Percentiles rank a stretch among this genome's conserved stretches.
phyloP scores from a whole-genome alignment of 2,888 invertebrate species.

The Apamea anceps region DNA sequence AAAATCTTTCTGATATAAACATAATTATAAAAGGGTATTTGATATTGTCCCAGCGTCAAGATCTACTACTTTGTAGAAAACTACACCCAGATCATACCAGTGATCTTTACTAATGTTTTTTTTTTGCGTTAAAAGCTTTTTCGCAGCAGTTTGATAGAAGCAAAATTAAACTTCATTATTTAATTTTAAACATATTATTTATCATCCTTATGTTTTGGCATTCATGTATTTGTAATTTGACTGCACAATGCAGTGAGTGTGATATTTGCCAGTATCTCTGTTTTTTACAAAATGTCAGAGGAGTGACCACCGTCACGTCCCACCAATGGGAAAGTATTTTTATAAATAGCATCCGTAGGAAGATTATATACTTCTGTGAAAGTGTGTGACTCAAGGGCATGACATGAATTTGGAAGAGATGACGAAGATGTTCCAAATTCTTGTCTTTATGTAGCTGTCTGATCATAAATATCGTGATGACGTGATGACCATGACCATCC shows the following conservation, averaged over 20 bases:
- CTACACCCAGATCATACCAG: background rate
- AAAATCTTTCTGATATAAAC: background rate
- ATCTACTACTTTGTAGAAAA: background rate
- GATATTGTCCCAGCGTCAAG: background rate
- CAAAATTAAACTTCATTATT: too few species aligned
- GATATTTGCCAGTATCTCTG: background rate
- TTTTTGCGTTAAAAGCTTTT: background rate
- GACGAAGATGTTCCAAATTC: slow-evolving; percentile 27
- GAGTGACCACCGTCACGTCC: slow-evolving; percentile 6
- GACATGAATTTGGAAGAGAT: slow-evolving; percentile 38
- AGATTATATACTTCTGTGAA: slow-evolving; percentile 35
- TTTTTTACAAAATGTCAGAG: background rate
- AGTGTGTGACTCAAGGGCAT: slow-evolving; percentile 40
- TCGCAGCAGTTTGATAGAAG: background rate
- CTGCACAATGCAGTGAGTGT: background rate
- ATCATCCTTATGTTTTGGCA: background rate
- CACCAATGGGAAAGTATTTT: slow-evolving; percentile 15
- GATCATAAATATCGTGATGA: background rate
- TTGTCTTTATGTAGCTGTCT: background rate
- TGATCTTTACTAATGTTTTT: background rate
- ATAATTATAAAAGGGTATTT: background rate
- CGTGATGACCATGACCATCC: background rate
- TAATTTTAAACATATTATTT: background rate
- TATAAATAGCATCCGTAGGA: slow-evolving; percentile 20
- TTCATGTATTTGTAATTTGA: slow-evolving; percentile 2